Evolutionary conservation across 2,888 invertebrate species (phyloP).

Genomic region (Leptinotarsa rubiginosa): DNA sequence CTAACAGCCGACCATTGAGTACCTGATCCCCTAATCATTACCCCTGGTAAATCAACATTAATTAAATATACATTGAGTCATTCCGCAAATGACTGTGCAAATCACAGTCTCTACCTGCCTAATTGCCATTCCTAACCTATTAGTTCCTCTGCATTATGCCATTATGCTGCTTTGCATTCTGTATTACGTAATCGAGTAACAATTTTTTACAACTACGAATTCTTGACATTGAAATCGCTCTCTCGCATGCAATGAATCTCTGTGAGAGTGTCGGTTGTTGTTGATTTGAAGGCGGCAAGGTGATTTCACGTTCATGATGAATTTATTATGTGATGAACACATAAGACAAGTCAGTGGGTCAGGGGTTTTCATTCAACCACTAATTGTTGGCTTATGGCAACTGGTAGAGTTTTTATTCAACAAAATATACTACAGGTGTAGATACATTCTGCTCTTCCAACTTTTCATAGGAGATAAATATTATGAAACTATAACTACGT

Average conservation of each 20-base stretch:
- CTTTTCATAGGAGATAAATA: too few species aligned
- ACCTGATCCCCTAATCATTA: neutral
- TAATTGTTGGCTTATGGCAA: neutral
- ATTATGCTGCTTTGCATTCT: constrained; percentile 16
- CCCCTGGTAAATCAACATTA: constrained; percentile 12
- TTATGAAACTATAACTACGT: too few species aligned
- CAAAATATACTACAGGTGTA: neutral
- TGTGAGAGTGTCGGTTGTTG: constrained; percentile 6
- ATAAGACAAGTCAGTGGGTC: constrained; percentile 10
- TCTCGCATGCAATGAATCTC: constrained; percentile 20
- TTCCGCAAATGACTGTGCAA: constrained; percentile 14
- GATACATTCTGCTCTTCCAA: too few species aligned
- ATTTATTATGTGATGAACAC: constrained; percentile 16
- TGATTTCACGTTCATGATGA: constrained; percentile 4
- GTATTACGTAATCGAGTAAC: constrained; percentile 26
- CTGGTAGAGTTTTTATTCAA: neutral
- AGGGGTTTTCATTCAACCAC: constrained; percentile 5
- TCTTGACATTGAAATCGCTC: constrained; percentile 35
- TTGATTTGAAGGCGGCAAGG: constrained; percentile 13
- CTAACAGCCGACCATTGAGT: neutral
- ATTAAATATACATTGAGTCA: constrained; percentile 7
- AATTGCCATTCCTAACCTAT: constrained; percentile 20
- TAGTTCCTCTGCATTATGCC: constrained; percentile 21
- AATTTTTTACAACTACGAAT: constrained; percentile 26
- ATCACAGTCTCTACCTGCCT: constrained; percentile 16